phyloP scores from a whole-genome alignment of 2,113 vertebrate species.

The Larimichthys crocea region DNA sequence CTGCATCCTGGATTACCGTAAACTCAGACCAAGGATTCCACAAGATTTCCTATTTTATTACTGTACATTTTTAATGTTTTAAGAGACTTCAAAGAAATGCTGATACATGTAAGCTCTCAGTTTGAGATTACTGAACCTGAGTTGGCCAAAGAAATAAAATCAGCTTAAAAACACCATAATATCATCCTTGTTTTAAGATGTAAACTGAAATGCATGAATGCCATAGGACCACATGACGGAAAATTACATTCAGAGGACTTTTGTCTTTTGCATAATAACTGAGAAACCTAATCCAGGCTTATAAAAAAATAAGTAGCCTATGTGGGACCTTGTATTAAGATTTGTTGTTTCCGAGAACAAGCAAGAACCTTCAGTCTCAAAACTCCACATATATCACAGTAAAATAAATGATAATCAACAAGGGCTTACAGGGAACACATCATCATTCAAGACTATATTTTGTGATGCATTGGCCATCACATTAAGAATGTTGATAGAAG shows the following conservation, averaged over 20 bases:
- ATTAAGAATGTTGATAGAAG: slow-evolving; percentile 64
- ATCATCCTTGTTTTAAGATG: no score
- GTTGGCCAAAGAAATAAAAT: no score
- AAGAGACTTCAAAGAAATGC: no score
- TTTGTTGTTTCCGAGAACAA: background rate
- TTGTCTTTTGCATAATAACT: background rate
- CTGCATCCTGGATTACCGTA: no score
- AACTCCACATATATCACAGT: background rate
- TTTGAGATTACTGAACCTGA: no score
- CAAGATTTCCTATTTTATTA: no score
- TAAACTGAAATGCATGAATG: no score
- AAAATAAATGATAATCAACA: background rate
- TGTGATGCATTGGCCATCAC: slow-evolving; percentile 40
- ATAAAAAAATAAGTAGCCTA: background rate
- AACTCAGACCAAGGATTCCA: no score
- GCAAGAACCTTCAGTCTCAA: background rate
- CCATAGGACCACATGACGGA: no score
- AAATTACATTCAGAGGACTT: background rate
- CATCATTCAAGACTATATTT: background rate
- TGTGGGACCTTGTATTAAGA: background rate
- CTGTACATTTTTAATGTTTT: no score
- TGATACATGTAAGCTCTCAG: no score
- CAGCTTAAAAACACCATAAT: no score
- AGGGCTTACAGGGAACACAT: slow-evolving; percentile 70
- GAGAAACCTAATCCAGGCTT: background rate